Evolutionary conservation across 2,797 vertebrate species (phyloP).

Genomic region (Muraenolepis orangiensis): DNA sequence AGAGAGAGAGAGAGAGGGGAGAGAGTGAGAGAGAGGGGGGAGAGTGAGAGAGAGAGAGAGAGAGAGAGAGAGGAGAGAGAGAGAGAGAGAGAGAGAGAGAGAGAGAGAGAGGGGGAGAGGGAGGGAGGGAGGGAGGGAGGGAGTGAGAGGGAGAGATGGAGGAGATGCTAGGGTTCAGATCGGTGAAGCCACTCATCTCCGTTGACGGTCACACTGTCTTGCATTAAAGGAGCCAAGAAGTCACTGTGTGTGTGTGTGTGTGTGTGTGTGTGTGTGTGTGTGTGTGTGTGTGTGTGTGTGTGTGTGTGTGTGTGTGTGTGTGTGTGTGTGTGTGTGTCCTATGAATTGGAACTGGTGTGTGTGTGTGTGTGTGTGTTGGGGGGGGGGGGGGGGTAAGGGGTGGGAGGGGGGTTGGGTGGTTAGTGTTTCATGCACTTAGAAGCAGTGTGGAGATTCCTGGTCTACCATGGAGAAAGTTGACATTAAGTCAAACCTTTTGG

Average conservation of each 20-base stretch:
- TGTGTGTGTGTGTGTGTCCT: not conserved
- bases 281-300: too few relatives aligned
- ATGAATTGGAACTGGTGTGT: too few relatives aligned
- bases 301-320: too few relatives aligned
- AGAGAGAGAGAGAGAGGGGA: too few relatives aligned
- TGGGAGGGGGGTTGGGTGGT: not conserved
- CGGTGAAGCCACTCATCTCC: not conserved
- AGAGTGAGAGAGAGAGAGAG: not conserved
- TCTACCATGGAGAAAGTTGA: not conserved
- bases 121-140: too few relatives aligned
- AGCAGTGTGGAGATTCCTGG: not conserved
- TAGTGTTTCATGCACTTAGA: not conserved
- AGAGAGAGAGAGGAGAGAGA: too few relatives aligned
- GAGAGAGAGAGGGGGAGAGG: too few relatives aligned
- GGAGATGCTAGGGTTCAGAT: not conserved
- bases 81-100: too few relatives aligned
- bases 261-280: not conserved
- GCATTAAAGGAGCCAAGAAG: not conserved
- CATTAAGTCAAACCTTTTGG: not conserved
- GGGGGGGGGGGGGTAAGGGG: not conserved
- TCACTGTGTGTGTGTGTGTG: not conserved
- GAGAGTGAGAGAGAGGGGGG: too few relatives aligned
- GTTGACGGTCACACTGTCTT: not conserved
- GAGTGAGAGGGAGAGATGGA: too few relatives aligned
- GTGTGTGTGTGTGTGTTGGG: not conserved